Evolutionary conservation across 2,113 vertebrate species (phyloP).

Genomic region (Heptranchias perlo): DNA sequence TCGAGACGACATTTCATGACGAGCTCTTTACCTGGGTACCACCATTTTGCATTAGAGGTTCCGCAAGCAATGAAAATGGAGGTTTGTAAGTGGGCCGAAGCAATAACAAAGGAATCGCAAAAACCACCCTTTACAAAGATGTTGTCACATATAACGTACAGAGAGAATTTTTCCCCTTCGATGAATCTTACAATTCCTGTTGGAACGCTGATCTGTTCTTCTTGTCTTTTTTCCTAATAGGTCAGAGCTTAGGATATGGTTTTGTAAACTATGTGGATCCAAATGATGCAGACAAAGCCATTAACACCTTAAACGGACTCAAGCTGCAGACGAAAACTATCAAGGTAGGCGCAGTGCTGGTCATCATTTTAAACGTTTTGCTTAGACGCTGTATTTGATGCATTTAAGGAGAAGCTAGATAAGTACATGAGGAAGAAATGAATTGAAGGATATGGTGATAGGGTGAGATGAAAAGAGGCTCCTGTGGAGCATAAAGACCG

Average conservation of each 20-base stretch:
- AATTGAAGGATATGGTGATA: no score
- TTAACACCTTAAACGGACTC: slow-evolving; percentile 92
- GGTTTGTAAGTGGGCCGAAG: no score
- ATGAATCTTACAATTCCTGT: not conserved
- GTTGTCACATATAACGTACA: not conserved
- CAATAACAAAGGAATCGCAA: no score
- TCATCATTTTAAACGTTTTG: no score
- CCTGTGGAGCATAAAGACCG: not conserved
- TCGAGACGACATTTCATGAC: no score
- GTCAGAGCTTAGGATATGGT: slow-evolving; percentile 90
- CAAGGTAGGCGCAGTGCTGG: slow-evolving; percentile 66
- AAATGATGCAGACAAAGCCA: slow-evolving; percentile 90
- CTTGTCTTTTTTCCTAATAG: slow-evolving; percentile 50
- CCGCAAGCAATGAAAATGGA: no score
- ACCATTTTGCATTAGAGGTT: not conserved
- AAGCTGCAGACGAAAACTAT: slow-evolving; percentile 96
- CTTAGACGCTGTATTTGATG: not conserved
- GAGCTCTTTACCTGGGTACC: not conserved
- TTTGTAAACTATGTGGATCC: slow-evolving; percentile 95
- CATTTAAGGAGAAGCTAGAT: not conserved
- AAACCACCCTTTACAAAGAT: not conserved
- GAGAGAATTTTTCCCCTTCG: not conserved
- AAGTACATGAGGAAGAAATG: no score
- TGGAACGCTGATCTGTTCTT: not conserved
- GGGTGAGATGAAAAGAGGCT: not conserved